Evolutionary conservation across 2,888 invertebrate species (phyloP).

Genomic region (Strigamia maritima): DNA sequence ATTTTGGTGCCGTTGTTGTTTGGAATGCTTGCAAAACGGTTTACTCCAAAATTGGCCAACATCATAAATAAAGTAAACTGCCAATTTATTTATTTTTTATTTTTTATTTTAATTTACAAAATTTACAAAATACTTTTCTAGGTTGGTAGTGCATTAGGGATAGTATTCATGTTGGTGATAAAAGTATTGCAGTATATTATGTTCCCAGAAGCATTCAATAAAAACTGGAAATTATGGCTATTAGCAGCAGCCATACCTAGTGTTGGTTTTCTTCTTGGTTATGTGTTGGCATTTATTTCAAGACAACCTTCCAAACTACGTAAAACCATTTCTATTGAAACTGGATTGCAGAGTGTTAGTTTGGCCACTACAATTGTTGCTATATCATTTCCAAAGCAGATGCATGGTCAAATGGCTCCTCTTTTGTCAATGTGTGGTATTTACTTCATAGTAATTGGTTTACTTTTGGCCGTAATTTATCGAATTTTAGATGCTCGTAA

Average conservation of each 20-base stretch:
- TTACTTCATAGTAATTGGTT: not conserved
- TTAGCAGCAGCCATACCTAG: not conserved
- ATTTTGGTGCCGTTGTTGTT: not conserved
- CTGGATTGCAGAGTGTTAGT: conserved; percentile 34
- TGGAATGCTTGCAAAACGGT: not conserved
- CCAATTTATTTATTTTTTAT: too few species aligned
- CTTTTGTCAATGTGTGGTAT: not conserved
- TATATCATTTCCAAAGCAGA: not conserved
- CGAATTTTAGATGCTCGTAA: too few species aligned
- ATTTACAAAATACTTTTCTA: too few species aligned
- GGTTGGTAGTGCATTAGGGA: not conserved
- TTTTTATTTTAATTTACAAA: too few species aligned
- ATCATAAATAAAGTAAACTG: not conserved
- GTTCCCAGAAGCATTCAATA: not conserved
- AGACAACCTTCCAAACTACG: not conserved
- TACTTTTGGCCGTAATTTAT: not conserved
- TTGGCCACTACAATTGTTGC: not conserved
- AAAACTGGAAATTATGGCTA: not conserved
- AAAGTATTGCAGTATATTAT: not conserved
- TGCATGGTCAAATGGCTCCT: not conserved
- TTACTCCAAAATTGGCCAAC: not conserved
- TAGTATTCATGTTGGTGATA: not conserved
- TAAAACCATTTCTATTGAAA: conserved; percentile 2
- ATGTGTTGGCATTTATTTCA: not conserved
- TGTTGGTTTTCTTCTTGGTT: not conserved